Conservation (phyloP, 2,113 vertebrate species). For the Oreochromis spilurus region DNA sequence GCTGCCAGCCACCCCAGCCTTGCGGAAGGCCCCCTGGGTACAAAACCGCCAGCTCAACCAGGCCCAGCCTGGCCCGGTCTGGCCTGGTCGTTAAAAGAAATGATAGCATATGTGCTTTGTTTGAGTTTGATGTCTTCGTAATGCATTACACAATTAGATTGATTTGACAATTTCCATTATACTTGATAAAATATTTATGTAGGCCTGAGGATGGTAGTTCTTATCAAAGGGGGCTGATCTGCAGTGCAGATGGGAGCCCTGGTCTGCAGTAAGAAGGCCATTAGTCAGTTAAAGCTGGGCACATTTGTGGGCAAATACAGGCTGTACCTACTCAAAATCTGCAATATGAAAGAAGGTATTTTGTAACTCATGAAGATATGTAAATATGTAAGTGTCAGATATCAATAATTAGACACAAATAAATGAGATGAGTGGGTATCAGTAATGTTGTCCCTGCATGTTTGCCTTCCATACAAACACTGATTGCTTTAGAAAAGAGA, state of each 20-base stretch:
- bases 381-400: slow-evolving; percentile 1
- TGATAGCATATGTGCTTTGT: slow-evolving; percentile 99
- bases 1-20: slow-evolving; percentile 83
- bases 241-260: slow-evolving; percentile 91
- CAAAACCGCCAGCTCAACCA: slow-evolving; percentile 58
- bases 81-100: slow-evolving; percentile 97
- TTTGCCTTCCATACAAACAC: slow-evolving; percentile 6
- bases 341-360: background rate
- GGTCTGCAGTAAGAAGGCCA: slow-evolving; percentile 87
- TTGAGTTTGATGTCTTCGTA: slow-evolving; percentile 99
- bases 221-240: slow-evolving; percentile 92
- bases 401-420: slow-evolving; percentile 6
- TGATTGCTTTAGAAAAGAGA: background rate
- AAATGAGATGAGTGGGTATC: slow-evolving; percentile 6
- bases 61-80: slow-evolving; percentile 81
- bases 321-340: slow-evolving; percentile 5
- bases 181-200: slow-evolving; percentile 99
- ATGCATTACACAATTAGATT: slow-evolving; percentile 99
- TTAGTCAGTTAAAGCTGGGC: slow-evolving; percentile 78
- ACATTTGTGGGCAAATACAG: background rate
- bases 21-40: slow-evolving; percentile 86
- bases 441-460: slow-evolving; percentile 1
- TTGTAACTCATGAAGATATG: background rate
- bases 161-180: slow-evolving; percentile 99
- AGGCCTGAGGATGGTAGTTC: slow-evolving; percentile 97